A percentile compares a stretch with the other conserved stretches of the same genome.
phyloP scores from a whole-genome alignment of 1,140 invertebrate species.

The Cydia pomonella region DNA sequence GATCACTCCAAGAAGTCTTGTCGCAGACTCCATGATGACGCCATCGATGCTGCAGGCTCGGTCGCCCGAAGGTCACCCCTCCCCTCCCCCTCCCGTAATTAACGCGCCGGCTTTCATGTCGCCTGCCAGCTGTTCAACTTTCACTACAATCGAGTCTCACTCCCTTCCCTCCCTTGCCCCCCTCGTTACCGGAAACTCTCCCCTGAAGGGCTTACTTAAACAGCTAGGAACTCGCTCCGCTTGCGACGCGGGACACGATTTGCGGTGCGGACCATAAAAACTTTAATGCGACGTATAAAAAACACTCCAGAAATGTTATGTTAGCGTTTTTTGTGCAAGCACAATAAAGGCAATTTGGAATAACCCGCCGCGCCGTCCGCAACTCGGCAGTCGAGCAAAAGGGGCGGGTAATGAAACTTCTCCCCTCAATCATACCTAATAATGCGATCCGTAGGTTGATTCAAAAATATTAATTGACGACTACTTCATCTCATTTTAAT shows the following conservation, averaged over 20 bases:
- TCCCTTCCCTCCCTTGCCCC: not conserved
- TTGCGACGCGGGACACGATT: not conserved
- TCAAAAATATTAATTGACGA: no score
- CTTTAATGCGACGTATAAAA: slow-evolving; percentile 1
- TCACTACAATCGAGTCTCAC: slow-evolving; percentile 21
- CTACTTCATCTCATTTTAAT: no score
- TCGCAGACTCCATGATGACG: not conserved
- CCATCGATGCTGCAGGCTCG: not conserved
- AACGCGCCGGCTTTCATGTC: not conserved
- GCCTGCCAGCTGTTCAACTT: slow-evolving; percentile 29
- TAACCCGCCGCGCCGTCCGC: not conserved
- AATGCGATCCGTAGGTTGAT: no score
- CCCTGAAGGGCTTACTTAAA: slow-evolving; percentile 13
- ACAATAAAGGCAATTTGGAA: not conserved
- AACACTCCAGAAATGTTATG: not conserved
- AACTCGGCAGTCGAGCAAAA: not conserved
- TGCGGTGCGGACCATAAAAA: slow-evolving; percentile 13
- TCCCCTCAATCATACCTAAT: no score
- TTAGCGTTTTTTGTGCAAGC: not conserved
- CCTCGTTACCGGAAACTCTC: slow-evolving; percentile 32
- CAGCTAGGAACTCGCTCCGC: not conserved
- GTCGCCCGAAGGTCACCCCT: slow-evolving; percentile 12
- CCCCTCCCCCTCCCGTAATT: slow-evolving; percentile 13
- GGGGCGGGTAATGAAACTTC: no score
- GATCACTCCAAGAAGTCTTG: no score